Evolutionary conservation across 2,113 vertebrate species (phyloP).

Genomic region (Chloebia gouldiae): DNA sequence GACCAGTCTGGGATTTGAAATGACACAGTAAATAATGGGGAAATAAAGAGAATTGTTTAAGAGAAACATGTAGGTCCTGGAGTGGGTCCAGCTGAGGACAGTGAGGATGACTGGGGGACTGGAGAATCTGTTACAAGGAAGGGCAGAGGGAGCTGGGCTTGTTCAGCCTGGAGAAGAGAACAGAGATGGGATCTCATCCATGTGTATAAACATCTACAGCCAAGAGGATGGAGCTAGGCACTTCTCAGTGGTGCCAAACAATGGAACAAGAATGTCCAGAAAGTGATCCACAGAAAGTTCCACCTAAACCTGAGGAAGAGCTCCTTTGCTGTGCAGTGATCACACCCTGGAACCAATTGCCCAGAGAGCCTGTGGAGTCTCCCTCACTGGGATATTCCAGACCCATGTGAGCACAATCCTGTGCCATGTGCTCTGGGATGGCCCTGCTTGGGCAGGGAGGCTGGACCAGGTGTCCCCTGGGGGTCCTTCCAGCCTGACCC

Average conservation of each 20-base stretch:
- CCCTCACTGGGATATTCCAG: not conserved
- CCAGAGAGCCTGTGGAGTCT: not conserved
- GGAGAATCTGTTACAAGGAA: not conserved
- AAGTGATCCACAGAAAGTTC: not conserved
- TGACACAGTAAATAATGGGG: accelerated
- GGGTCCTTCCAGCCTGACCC: not conserved
- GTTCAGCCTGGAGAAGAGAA: not conserved
- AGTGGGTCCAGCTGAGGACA: not conserved
- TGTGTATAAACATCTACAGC: not conserved
- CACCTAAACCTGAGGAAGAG: not conserved
- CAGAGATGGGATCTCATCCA: not conserved
- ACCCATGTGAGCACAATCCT: not conserved
- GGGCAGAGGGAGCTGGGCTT: not conserved
- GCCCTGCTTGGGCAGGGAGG: not conserved
- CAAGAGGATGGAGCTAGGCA: not conserved
- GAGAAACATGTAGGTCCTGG: not conserved
- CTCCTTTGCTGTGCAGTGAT: not conserved
- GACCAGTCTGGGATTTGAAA: not conserved
- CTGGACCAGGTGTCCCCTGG: not conserved
- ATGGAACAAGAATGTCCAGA: not conserved
- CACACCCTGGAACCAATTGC: no score
- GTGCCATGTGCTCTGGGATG: not conserved
- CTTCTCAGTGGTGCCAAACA: not conserved
- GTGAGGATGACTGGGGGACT: not conserved
- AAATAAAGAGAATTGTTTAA: not conserved